Percentiles rank a stretch among this genome's conserved stretches.
Conservation (phyloP, 2,888 invertebrate genomes). For the Idaea aversata region DNA sequence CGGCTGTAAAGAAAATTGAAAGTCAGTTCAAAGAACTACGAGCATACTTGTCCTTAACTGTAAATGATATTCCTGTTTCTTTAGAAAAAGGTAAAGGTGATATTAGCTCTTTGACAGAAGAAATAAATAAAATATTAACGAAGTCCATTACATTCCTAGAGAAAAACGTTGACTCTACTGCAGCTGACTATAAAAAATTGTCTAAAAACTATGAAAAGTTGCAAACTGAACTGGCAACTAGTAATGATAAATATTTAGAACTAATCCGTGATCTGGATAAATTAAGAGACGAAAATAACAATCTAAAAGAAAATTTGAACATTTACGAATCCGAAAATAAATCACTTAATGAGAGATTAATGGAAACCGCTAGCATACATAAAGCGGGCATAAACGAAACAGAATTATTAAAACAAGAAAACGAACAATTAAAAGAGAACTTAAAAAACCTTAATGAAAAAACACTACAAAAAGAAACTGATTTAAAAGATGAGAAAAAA, state of each 20-base stretch:
- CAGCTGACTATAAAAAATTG: conserved; percentile 16
- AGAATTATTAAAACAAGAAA: background rate
- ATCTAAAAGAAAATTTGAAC: conserved; percentile 33
- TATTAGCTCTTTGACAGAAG: background rate
- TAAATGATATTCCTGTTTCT: background rate
- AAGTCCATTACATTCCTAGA: conserved; percentile 5
- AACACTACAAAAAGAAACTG: background rate
- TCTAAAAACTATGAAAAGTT: conserved; percentile 24
- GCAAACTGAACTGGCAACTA: conserved; percentile 35
- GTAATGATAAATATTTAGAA: conserved; percentile 30
- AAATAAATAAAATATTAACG: background rate
- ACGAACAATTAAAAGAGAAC: background rate
- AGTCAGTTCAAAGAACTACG: background rate
- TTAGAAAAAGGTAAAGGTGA: conserved; percentile 6
- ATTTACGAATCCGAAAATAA: conserved; percentile 26
- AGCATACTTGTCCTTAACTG: background rate
- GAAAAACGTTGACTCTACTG: conserved; percentile 15
- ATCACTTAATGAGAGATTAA: conserved; percentile 26
- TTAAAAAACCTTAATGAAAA: background rate
- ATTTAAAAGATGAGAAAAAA: background rate
- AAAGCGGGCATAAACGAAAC: conserved; percentile 8
- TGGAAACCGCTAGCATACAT: conserved; percentile 23
- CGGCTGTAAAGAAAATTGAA: background rate
- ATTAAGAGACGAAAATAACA: conserved; percentile 39
- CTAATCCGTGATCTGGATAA: conserved; percentile 31